These are phyloP conservation scores for Morone chrysops DNA, from an alignment of 2,113 vertebrate species.

Conservation along the genomic window DNA sequence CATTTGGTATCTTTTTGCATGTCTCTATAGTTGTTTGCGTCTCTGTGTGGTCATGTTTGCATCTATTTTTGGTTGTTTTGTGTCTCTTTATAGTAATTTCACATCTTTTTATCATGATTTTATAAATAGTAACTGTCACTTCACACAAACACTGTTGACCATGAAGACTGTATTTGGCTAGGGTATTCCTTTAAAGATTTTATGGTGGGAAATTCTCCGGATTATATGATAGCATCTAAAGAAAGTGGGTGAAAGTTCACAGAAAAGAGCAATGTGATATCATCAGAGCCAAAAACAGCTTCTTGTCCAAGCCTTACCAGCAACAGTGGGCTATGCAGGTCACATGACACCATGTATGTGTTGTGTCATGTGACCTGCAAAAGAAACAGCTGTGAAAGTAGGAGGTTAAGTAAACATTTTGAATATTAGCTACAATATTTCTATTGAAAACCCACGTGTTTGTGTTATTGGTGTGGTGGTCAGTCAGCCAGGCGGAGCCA, in stretches of 20 bases:
- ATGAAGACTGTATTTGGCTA: neutral
- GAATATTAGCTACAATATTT: neutral
- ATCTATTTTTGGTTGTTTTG: no score
- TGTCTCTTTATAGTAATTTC: neutral
- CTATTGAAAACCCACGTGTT: neutral
- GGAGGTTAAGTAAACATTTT: neutral
- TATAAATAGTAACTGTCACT: neutral
- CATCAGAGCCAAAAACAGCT: neutral
- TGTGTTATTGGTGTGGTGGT: neutral
- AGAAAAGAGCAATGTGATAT: neutral
- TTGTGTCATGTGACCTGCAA: neutral
- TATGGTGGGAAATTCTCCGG: neutral
- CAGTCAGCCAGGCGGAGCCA: neutral
- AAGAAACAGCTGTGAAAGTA: neutral
- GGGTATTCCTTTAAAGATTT: neutral
- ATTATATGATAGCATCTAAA: neutral
- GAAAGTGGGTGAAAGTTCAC: conserved; percentile 46
- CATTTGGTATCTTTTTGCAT: neutral
- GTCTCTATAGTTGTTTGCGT: neutral
- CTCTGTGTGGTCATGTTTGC: no score
- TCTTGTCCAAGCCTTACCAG: neutral
- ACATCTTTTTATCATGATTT: neutral
- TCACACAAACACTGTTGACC: neutral
- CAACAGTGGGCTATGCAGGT: neutral
- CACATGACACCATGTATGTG: neutral